Evolutionary conservation across 2,113 vertebrate genomes (phyloP).

Genomic region (Leptobrachium leishanense): DNA sequence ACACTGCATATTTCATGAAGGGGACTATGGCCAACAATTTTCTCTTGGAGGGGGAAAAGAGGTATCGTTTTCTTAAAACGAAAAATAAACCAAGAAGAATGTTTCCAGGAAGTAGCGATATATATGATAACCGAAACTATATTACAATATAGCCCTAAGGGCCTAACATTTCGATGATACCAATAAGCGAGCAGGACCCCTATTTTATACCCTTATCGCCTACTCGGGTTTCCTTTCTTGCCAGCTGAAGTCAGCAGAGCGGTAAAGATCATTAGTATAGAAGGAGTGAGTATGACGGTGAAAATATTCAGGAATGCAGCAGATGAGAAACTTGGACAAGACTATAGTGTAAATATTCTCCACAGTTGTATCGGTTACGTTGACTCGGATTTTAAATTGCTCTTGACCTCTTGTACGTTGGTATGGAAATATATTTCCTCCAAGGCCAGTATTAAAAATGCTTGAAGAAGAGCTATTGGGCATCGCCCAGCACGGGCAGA

Average conservation of each 20-base stretch:
- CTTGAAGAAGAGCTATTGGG: neutral
- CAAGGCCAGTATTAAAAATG: neutral
- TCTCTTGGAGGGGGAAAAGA: too few relatives aligned
- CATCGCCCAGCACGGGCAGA: neutral
- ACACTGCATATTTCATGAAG: too few relatives aligned
- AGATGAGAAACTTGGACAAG: neutral
- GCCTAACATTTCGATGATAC: neutral
- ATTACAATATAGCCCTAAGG: neutral
- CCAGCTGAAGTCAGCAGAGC: constrained; percentile 7
- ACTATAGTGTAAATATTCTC: neutral
- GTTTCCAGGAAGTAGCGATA: neutral
- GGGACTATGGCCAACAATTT: too few relatives aligned
- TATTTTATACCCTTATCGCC: constrained; percentile 1
- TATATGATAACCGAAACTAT: neutral
- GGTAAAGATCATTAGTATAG: constrained; percentile 2
- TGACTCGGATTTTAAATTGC: neutral
- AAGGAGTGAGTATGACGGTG: neutral
- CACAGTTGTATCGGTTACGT: neutral
- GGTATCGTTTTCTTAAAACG: too few relatives aligned
- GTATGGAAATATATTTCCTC: neutral
- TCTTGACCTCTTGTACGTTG: neutral
- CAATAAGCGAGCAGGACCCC: neutral
- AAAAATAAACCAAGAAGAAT: too few relatives aligned
- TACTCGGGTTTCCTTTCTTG: neutral
- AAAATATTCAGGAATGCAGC: neutral